Percentiles rank a stretch among this genome's conserved stretches.
These are phyloP conservation scores for Pseudomyrmex flavicornis DNA, from an alignment of 1,140 invertebrate genomes.

Conservation along the genomic window DNA sequence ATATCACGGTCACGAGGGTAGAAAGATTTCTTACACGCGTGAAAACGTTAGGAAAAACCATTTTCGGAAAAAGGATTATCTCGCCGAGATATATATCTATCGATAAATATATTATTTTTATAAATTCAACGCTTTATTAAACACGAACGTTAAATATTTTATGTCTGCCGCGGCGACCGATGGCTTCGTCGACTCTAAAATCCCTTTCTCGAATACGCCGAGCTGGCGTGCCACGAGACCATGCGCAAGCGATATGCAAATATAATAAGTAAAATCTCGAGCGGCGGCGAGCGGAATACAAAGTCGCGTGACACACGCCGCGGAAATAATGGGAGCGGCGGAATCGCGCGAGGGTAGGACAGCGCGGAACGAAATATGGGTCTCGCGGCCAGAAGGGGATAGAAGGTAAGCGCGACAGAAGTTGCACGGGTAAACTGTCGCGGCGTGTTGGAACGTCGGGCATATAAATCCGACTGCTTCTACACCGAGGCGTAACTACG, in stretches of 20 bases:
- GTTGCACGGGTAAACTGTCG: conserved; percentile 45
- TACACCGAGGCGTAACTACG: conserved; percentile 47
- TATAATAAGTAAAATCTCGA: conserved; percentile 55
- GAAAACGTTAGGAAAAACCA: conserved; percentile 5
- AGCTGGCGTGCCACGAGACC: conserved; percentile 6
- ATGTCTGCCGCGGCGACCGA: not conserved
- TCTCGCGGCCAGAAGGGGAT: conserved; percentile 72
- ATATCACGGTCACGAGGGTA: conserved; percentile 40
- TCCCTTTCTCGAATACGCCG: conserved; percentile 1
- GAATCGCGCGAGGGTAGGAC: conserved; percentile 44
- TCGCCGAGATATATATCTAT: not conserved
- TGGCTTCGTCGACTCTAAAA: not conserved
- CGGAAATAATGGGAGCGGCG: conserved; percentile 41
- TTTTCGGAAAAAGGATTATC: not conserved
- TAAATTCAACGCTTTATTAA: conserved; percentile 9
- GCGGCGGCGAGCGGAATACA: conserved; percentile 25
- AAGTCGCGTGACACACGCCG: conserved; percentile 39
- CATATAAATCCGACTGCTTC: conserved; percentile 61
- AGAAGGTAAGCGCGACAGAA: conserved; percentile 61
- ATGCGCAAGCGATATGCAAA: conserved; percentile 44
- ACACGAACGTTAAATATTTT: not conserved
- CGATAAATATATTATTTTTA: not conserved
- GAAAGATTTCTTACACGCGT: conserved; percentile 19
- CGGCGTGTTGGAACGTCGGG: conserved; percentile 31
- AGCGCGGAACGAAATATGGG: conserved; percentile 72